phyloP scores from a whole-genome alignment of 1,140 invertebrate genomes.

The Drosophila auraria region DNA sequence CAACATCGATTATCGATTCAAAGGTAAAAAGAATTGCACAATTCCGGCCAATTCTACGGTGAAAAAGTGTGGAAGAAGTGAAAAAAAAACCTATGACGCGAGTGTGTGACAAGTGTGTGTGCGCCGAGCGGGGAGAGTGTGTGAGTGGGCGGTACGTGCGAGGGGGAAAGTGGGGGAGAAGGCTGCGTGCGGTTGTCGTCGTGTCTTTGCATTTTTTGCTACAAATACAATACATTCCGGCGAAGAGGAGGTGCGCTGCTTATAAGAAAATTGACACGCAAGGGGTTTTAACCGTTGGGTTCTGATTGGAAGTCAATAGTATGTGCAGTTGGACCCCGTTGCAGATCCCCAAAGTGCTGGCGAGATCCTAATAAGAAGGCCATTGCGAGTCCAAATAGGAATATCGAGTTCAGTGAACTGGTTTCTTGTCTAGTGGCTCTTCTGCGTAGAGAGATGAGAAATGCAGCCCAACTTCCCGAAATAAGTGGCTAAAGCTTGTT shows the following conservation, averaged over 20 bases:
- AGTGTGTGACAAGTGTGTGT: conserved; percentile 72
- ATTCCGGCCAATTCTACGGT: conserved; percentile 29
- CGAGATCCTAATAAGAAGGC: not conserved
- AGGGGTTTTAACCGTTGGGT: conserved; percentile 24
- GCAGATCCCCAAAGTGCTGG: not conserved
- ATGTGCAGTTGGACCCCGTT: not conserved
- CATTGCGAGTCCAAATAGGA: not conserved
- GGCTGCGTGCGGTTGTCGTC: conserved; percentile 67
- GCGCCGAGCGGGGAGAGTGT: conserved; percentile 22
- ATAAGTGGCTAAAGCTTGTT: not conserved
- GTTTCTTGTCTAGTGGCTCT: conserved; percentile 1
- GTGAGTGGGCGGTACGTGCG: conserved; percentile 19
- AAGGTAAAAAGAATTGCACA: conserved; percentile 58
- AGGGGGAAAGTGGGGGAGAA: conserved; percentile 32
- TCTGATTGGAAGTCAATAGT: conserved; percentile 16
- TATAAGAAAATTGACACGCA: conserved; percentile 49
- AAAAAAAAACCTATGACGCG: conserved; percentile 57
- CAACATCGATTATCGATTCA: conserved; percentile 18
- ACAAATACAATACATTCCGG: conserved; percentile 57
- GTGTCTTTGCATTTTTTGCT: conserved; percentile 79
- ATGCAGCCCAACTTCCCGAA: conserved; percentile 7
- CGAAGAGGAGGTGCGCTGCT: conserved; percentile 5
- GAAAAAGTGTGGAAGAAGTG: conserved; percentile 27
- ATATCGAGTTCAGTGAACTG: conserved; percentile 15
- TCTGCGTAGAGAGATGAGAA: not conserved